Percentiles rank a stretch among this genome's conserved stretches.
Evolutionary conservation across 1,140 invertebrate genomes (phyloP).

Genomic region (Metaphire vulgaris): DNA sequence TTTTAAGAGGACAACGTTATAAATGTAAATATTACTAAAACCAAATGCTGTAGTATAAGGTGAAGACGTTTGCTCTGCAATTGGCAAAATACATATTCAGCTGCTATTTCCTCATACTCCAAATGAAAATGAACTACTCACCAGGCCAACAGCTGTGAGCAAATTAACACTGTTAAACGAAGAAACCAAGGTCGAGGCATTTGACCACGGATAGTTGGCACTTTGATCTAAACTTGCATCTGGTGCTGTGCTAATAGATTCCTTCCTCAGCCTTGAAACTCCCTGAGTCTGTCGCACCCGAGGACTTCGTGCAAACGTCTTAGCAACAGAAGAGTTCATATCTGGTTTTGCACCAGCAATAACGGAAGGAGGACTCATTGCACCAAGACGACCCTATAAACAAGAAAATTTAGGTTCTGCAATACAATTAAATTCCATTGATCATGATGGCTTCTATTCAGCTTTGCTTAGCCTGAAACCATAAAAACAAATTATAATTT

Average conservation of each 20-base stretch:
- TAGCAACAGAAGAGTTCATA: neutral
- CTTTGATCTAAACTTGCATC: neutral
- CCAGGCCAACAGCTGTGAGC: neutral
- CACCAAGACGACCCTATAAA: neutral
- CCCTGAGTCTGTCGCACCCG: neutral
- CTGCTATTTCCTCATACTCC: no score
- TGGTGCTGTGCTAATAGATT: neutral
- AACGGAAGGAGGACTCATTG: neutral
- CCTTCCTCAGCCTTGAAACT: neutral
- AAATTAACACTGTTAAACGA: neutral
- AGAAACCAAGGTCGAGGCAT: neutral
- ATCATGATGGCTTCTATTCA: no score
- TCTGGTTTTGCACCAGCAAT: neutral
- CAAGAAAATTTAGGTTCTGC: no score
- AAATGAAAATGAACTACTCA: no score
- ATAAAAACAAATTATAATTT: no score
- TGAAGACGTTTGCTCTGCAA: no score
- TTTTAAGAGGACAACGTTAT: no score
- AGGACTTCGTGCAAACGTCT: neutral
- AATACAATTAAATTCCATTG: no score
- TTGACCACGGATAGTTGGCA: constrained; percentile 1
- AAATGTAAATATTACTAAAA: no score
- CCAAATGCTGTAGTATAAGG: no score
- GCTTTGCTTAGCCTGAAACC: no score
- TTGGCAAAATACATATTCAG: no score